phyloP scores from a whole-genome alignment of 2,888 invertebrate species.

The Watsonalla cultraria region DNA sequence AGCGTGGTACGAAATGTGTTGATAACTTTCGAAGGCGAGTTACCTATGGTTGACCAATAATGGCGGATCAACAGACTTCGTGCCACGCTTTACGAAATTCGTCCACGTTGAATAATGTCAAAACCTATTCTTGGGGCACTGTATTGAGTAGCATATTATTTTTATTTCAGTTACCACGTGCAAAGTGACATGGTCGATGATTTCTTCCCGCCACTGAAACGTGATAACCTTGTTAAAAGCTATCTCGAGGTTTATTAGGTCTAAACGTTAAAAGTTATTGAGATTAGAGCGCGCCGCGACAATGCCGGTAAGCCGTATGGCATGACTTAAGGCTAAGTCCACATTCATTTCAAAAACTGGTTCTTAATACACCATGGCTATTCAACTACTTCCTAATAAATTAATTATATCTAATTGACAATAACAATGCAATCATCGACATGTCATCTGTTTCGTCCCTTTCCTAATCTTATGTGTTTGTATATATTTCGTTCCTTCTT shows the following conservation, averaged over 20 bases:
- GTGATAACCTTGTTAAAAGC: constrained; percentile 72
- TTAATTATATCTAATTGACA: constrained; percentile 30
- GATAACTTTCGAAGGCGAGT: too few relatives aligned
- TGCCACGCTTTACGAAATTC: too few relatives aligned
- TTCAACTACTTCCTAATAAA: constrained; percentile 11
- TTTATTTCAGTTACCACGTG: constrained; percentile 93
- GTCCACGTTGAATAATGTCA: constrained; percentile 5
- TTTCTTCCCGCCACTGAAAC: constrained; percentile 84
- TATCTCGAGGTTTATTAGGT: constrained; percentile 44
- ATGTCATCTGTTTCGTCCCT: constrained; percentile 48
- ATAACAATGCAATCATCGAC: constrained; percentile 59
- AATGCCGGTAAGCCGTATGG: constrained; percentile 68
- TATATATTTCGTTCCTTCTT: constrained; percentile 7
- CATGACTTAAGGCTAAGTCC: constrained; percentile 60
- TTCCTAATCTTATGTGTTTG: constrained; percentile 18
- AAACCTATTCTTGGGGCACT: constrained; percentile 4
- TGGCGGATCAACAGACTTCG: too few relatives aligned
- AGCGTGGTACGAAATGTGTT: too few relatives aligned
- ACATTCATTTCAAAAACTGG: constrained; percentile 34
- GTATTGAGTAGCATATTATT: constrained; percentile 53
- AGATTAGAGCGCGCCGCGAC: constrained; percentile 36
- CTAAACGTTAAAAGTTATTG: constrained; percentile 28
- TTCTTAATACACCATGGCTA: constrained; percentile 9
- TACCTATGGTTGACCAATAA: too few relatives aligned
- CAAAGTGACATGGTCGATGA: constrained; percentile 96